Evolutionary conservation across 2,797 vertebrate genomes (phyloP).

Genomic region (Coregonus suidteri): DNA sequence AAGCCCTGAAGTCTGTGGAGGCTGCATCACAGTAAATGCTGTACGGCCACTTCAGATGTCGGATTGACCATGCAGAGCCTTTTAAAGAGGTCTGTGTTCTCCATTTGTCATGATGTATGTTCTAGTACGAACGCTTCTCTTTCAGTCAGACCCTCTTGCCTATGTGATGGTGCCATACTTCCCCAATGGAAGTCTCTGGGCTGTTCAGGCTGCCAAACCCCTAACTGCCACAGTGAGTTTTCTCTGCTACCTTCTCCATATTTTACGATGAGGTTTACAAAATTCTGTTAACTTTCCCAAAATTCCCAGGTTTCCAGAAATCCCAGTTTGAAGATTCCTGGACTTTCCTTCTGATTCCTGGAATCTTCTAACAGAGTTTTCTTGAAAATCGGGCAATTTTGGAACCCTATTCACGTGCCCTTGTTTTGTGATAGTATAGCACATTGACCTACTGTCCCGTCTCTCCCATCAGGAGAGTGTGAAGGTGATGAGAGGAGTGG

Average conservation of each 20-base stretch:
- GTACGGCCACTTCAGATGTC: no score
- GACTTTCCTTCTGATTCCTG: background rate
- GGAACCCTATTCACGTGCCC: background rate
- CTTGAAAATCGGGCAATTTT: no score
- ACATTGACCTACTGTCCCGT: background rate
- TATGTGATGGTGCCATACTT: constrained; percentile 83
- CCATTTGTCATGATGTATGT: no score
- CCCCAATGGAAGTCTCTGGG: constrained; percentile 67
- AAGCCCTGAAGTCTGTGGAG: no score
- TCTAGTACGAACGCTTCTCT: constrained; percentile 2
- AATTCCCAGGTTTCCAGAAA: no score
- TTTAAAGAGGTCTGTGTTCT: no score
- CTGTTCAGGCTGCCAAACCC: constrained; percentile 70
- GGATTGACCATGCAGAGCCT: no score
- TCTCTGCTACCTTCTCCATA: constrained; percentile 42
- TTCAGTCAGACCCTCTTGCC: constrained; percentile 78
- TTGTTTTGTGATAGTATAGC: background rate
- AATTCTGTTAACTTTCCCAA: no score
- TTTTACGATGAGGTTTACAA: no score
- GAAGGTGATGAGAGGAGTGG: constrained; percentile 82
- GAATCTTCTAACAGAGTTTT: background rate
- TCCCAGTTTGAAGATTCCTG: no score
- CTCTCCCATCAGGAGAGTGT: constrained; percentile 68
- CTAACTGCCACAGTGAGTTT: constrained; percentile 75
- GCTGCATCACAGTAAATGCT: no score